Conservation (phyloP, 2,797 vertebrate genomes). For the Cossypha niveicapilla region DNA sequence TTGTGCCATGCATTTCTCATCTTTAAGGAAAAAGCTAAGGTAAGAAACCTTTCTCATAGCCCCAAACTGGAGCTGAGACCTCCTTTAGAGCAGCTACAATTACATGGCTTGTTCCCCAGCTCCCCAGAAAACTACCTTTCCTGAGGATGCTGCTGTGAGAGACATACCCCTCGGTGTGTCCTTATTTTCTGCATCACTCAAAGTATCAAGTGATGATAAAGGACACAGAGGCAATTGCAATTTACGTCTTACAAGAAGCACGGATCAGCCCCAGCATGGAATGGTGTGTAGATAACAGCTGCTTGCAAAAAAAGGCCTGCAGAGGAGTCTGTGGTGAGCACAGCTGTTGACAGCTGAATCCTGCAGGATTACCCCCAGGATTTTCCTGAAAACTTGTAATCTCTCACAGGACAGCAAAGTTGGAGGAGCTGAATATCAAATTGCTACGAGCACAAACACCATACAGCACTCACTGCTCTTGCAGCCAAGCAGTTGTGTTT, state of each 20-base stretch:
- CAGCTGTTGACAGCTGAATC: slow-evolving; percentile 47
- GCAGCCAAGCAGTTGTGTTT: not conserved
- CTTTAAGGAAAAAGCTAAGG: slow-evolving; percentile 10
- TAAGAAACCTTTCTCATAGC: not conserved
- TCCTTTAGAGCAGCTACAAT: not conserved
- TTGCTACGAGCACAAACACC: not conserved
- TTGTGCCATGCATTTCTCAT: not conserved
- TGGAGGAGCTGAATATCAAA: not conserved
- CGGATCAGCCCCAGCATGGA: not conserved
- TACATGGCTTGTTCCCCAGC: not conserved
- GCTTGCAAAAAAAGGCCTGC: slow-evolving; percentile 7
- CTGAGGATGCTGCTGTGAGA: not conserved
- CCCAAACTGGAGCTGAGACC: not conserved
- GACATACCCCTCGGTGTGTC: not conserved
- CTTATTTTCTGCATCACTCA: slow-evolving; percentile 34
- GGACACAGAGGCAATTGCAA: not conserved
- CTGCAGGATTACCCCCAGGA: slow-evolving; percentile 32
- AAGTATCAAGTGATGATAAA: slow-evolving; percentile 7
- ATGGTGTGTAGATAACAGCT: slow-evolving; percentile 6
- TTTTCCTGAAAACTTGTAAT: slow-evolving; percentile 35
- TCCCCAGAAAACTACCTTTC: not conserved
- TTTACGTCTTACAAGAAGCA: not conserved
- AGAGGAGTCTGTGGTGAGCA: slow-evolving; percentile 7
- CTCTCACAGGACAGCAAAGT: not conserved
- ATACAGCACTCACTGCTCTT: not conserved